These are phyloP conservation scores for Ormyrus rosae DNA, from an alignment of 2,888 invertebrate genomes.

Conservation along the genomic window DNA sequence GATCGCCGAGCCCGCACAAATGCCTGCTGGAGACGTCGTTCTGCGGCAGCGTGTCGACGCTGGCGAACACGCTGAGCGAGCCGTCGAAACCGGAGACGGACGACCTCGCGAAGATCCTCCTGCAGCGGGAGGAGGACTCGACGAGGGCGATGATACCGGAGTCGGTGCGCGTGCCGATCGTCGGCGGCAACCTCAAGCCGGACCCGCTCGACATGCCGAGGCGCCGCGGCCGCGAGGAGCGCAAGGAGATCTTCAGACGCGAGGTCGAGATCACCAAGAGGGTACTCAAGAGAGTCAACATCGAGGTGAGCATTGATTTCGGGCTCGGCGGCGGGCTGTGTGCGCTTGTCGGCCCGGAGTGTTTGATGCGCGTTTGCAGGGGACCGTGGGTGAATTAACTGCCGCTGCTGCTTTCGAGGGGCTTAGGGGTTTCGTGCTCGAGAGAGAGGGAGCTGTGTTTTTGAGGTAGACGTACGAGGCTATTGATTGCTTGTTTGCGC, in stretches of 20 bases:
- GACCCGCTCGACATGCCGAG: constrained; percentile 82
- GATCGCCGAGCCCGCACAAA: constrained; percentile 93
- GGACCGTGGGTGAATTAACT: too few species aligned
- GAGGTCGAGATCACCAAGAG: constrained; percentile 74
- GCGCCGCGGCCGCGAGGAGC: constrained; percentile 70
- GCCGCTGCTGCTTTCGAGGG: too few species aligned
- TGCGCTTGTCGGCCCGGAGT: too few species aligned
- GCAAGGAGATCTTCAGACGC: constrained; percentile 73
- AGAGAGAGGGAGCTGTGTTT: too few species aligned
- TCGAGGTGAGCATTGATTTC: constrained; percentile 65
- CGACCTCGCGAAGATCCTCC: constrained; percentile 78
- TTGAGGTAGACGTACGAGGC: too few species aligned
- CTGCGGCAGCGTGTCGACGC: constrained; percentile 88
- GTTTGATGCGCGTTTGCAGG: too few species aligned
- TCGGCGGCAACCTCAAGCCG: constrained; percentile 81
- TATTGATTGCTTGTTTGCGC: too few species aligned
- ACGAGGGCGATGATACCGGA: constrained; percentile 82
- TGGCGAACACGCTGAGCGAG: constrained; percentile 70
- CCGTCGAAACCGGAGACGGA: constrained; percentile 78
- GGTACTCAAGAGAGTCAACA: constrained; percentile 72
- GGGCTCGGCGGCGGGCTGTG: too few species aligned
- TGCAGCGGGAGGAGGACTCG: constrained; percentile 81
- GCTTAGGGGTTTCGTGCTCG: too few species aligned
- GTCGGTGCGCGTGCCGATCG: constrained; percentile 78
- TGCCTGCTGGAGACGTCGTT: constrained; percentile 94